A percentile compares a stretch with the other conserved stretches of the same genome.
phyloP scores from a whole-genome alignment of 2,113 vertebrate genomes.

The Raphicerus campestris region DNA sequence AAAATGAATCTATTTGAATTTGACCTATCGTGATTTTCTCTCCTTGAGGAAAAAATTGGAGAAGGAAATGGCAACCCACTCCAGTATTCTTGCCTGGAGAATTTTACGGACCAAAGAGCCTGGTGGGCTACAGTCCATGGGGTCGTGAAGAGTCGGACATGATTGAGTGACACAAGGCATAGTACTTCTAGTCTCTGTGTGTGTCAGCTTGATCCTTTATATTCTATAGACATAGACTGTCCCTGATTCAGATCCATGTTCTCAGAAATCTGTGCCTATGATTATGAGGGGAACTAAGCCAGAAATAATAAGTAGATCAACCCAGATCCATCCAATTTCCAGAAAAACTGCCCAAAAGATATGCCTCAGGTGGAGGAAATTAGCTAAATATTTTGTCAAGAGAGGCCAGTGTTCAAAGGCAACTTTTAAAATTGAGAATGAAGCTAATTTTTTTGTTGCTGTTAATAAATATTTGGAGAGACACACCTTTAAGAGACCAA shows the following conservation, averaged over 20 bases:
- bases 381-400: neutral
- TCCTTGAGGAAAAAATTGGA: neutral
- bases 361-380: neutral
- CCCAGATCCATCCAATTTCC: neutral
- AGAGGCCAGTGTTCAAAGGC: neutral
- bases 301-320: neutral
- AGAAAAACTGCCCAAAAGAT: neutral
- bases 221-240: neutral
- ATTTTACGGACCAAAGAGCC: too few species aligned
- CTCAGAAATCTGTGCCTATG: neutral
- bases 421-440: neutral
- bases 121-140: too few species aligned
- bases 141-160: too few species aligned
- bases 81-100: too few species aligned
- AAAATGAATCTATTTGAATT: neutral
- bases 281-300: neutral
- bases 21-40: neutral
- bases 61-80: too few species aligned
- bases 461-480: neutral
- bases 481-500: neutral
- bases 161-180: neutral
- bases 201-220: neutral
- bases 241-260: neutral
- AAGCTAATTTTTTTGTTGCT: neutral
- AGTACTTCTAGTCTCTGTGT: neutral